Percentiles rank a stretch among this genome's conserved stretches.
These are phyloP conservation scores for Brachyptera risi DNA, from an alignment of 2,888 invertebrate species.

Conservation along the genomic window DNA sequence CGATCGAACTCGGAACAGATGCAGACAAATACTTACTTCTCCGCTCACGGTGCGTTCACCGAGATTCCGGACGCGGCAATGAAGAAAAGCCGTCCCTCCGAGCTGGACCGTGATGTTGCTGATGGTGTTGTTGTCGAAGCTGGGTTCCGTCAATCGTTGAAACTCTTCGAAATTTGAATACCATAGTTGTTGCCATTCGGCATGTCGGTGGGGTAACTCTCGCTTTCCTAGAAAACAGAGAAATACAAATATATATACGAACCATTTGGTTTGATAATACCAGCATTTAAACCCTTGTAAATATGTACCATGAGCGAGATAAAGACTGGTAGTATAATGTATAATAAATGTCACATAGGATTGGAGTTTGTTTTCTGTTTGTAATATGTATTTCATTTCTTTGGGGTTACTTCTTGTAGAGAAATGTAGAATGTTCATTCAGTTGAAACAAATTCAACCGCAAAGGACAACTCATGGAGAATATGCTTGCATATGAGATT, in stretches of 20 bases:
- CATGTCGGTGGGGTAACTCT: slow-evolving; percentile 40
- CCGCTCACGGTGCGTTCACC: slow-evolving; percentile 65
- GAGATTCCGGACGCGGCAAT: slow-evolving; percentile 72
- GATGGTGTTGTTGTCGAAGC: slow-evolving; percentile 65
- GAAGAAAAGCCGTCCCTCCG: slow-evolving; percentile 73
- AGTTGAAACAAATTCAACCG: neutral
- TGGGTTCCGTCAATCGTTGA: slow-evolving; percentile 46
- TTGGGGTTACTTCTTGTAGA: neutral
- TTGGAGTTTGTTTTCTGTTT: slow-evolving; percentile 6
- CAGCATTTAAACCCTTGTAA: slow-evolving; percentile 12
- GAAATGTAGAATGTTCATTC: neutral
- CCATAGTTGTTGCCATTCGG: slow-evolving; percentile 62
- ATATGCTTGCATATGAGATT: slow-evolving; percentile 25
- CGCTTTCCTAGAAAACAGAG: slow-evolving; percentile 31
- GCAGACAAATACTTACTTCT: slow-evolving; percentile 18
- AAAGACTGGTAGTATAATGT: slow-evolving; percentile 10
- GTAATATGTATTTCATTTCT: slow-evolving; percentile 2
- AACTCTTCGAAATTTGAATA: slow-evolving; percentile 54
- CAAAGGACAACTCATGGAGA: neutral
- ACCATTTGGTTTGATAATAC: slow-evolving; percentile 6
- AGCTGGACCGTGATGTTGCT: slow-evolving; percentile 73
- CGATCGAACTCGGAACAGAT: too few relatives aligned
- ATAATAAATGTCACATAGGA: slow-evolving; percentile 17
- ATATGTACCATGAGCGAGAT: slow-evolving; percentile 11
- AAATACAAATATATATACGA: neutral